phyloP scores from a whole-genome alignment of 2,113 vertebrate genomes.

The Entelurus aequoreus region DNA sequence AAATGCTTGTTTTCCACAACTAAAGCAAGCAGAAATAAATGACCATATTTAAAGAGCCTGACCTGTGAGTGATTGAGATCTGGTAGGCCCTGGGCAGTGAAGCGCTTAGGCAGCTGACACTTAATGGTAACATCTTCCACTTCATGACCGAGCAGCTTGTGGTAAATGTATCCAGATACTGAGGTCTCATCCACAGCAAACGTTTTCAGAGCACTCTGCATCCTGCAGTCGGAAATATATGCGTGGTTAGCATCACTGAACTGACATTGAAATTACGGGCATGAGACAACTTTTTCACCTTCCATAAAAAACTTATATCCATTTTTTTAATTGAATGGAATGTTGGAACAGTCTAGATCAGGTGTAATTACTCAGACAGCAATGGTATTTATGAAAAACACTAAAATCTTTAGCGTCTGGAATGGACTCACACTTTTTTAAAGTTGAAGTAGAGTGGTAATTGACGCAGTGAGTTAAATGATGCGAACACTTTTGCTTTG shows the following conservation, averaged over 20 bases:
- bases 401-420: too few relatives aligned
- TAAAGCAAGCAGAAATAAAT: background rate
- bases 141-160: conserved; percentile 94
- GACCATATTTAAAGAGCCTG: background rate
- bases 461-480: too few relatives aligned
- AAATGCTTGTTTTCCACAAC: too few relatives aligned
- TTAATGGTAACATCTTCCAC: conserved; percentile 99
- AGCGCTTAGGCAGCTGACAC: conserved; percentile 97
- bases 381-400: too few relatives aligned
- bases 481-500: too few relatives aligned
- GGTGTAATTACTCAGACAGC: too few relatives aligned
- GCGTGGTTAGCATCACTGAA: background rate
- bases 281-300: too few relatives aligned
- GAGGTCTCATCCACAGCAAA: conserved; percentile 98
- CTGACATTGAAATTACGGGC: background rate
- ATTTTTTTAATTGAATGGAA: too few relatives aligned
- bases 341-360: too few relatives aligned
- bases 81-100: conserved; percentile 93
- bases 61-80: conserved; percentile 99
- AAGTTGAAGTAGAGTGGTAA: too few relatives aligned
- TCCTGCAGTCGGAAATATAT: conserved; percentile 65
- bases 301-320: too few relatives aligned
- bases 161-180: conserved; percentile 97
- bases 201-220: conserved; percentile 96
- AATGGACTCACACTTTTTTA: too few relatives aligned